Evolutionary conservation across 35 echinoderm and acorn worm genomes (phyloP).

Genomic region (Patiria miniata): DNA sequence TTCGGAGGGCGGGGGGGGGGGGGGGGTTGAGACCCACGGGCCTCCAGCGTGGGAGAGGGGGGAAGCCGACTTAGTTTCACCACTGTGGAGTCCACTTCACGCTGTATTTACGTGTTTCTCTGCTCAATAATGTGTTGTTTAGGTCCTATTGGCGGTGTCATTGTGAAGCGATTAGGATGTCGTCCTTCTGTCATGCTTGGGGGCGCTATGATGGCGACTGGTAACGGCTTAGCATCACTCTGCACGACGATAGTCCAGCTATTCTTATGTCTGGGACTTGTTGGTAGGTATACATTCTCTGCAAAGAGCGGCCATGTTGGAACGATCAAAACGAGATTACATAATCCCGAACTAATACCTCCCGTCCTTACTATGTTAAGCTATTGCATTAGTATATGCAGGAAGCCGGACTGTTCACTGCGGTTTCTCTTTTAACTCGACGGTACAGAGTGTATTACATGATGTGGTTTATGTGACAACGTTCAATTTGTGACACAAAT

Average conservation of each 20-base stretch:
- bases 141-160: not conserved
- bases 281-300: not conserved
- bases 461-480: too few species aligned
- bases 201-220: not conserved
- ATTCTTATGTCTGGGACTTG: not conserved
- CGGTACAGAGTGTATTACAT: not conserved
- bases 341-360: not conserved
- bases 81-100: too few species aligned
- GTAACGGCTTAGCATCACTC: not conserved
- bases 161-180: not conserved
- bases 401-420: not conserved
- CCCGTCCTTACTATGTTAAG: not conserved
- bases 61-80: too few species aligned
- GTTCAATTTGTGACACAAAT: too few species aligned
- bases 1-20: too few species aligned
- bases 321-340: not conserved
- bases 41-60: too few species aligned
- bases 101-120: too few species aligned
- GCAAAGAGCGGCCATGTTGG: not conserved
- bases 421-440: not conserved
- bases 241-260: not conserved
- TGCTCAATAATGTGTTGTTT: not conserved
- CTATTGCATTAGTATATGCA: not conserved
- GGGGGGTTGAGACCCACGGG: too few species aligned
- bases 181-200: not conserved